A percentile compares a stretch with the other conserved stretches of the same genome.
Conservation (phyloP, 53 echinoderm and acorn worm species). For the Mesocentrotus franciscanus region DNA sequence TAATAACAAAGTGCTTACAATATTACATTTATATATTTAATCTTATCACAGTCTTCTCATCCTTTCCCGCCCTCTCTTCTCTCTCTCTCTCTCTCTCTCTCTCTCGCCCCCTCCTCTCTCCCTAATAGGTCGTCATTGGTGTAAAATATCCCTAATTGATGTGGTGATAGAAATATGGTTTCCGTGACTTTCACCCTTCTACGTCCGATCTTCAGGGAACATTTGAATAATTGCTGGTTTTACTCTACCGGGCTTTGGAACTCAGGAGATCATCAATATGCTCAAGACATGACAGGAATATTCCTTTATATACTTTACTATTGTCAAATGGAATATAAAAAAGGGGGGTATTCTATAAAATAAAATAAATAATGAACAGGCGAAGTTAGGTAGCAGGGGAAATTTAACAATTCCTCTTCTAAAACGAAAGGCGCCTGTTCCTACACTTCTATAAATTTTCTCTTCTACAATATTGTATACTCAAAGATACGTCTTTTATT, state of each 20-base stretch:
- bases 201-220: background rate
- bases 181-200: background rate
- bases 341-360: too few species aligned
- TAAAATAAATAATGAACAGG: too few species aligned
- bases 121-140: background rate
- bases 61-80: background rate
- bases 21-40: too few species aligned
- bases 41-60: too few species aligned
- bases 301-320: too few species aligned
- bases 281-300: background rate
- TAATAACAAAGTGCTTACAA: too few species aligned
- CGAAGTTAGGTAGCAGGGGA: background rate
- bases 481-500: too few species aligned
- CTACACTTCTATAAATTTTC: too few species aligned
- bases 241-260: background rate
- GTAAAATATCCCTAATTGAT: background rate
- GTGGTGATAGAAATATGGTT: conserved; percentile 12
- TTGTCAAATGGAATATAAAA: too few species aligned
- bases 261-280: background rate
- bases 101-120: background rate
- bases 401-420: background rate
- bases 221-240: background rate
- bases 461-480: too few species aligned
- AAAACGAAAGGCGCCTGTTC: too few species aligned
- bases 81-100: conserved; percentile 11